Evolutionary conservation across 2,113 vertebrate species (phyloP).

Genomic region (Dasyurus viverrinus): DNA sequence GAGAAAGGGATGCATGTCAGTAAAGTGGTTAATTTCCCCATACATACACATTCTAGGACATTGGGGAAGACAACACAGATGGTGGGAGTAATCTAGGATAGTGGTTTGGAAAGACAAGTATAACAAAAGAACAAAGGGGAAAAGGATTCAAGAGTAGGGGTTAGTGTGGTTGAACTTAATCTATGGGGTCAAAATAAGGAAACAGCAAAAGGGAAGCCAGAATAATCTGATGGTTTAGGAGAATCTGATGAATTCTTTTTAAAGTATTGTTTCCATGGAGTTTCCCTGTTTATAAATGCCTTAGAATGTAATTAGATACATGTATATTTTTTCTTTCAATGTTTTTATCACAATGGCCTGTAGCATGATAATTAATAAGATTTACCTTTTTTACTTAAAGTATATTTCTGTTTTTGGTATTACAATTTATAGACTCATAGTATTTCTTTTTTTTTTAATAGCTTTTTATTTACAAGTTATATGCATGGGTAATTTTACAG

Average conservation of each 20-base stretch:
- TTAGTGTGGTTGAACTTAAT: not conserved
- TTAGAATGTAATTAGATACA: no score
- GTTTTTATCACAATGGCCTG: not conserved
- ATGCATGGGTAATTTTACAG: no score
- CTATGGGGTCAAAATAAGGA: not conserved
- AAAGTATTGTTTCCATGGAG: not conserved
- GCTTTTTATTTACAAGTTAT: no score
- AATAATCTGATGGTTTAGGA: not conserved
- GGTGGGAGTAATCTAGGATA: not conserved
- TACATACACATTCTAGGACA: not conserved
- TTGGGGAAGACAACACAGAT: not conserved
- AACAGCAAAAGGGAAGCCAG: not conserved
- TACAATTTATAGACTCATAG: conserved; percentile 34
- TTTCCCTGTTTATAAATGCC: not conserved
- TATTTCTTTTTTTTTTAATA: not conserved
- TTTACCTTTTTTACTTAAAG: not conserved
- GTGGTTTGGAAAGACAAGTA: not conserved
- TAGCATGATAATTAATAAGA: not conserved
- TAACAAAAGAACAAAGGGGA: not conserved
- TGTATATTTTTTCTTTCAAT: not conserved
- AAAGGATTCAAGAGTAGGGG: not conserved
- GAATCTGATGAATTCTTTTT: not conserved
- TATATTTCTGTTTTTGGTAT: not conserved
- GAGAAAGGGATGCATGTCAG: not conserved
- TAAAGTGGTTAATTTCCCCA: not conserved